Evolutionary conservation across 2,888 invertebrate species (phyloP).

Genomic region (Carcina quercana): DNA sequence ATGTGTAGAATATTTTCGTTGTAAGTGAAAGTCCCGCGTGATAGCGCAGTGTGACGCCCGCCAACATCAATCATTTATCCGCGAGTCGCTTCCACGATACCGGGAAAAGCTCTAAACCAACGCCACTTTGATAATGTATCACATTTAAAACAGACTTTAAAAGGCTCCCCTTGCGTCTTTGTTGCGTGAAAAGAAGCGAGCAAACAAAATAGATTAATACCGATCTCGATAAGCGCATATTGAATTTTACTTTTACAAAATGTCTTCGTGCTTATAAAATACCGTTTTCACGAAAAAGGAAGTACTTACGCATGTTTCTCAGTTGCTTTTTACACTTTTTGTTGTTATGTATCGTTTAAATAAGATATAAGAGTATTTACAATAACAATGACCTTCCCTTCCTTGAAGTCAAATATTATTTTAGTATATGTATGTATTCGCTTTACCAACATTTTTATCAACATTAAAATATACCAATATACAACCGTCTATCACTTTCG

Average conservation of each 20-base stretch:
- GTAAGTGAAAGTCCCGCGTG: conserved; percentile 57
- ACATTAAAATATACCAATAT: too few species aligned
- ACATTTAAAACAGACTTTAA: conserved; percentile 62
- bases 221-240: conserved; percentile 49
- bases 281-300: too few species aligned
- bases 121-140: conserved; percentile 64
- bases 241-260: conserved; percentile 45
- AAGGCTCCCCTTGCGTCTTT: conserved; percentile 43
- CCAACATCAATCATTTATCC: conserved; percentile 70
- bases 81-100: conserved; percentile 51
- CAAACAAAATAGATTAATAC: conserved; percentile 65
- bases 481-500: too few species aligned
- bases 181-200: conserved; percentile 46
- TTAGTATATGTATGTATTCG: too few species aligned
- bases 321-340: too few species aligned
- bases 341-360: too few species aligned
- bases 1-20: conserved; percentile 53
- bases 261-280: too few species aligned
- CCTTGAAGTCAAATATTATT: too few species aligned
- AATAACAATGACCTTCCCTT: too few species aligned
- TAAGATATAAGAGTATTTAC: too few species aligned
- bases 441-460: too few species aligned
- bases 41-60: conserved; percentile 40
- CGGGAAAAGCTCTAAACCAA: conserved; percentile 64
- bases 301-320: too few species aligned